phyloP scores from a whole-genome alignment of 2,797 vertebrate genomes.

The Lithobates pipiens region DNA sequence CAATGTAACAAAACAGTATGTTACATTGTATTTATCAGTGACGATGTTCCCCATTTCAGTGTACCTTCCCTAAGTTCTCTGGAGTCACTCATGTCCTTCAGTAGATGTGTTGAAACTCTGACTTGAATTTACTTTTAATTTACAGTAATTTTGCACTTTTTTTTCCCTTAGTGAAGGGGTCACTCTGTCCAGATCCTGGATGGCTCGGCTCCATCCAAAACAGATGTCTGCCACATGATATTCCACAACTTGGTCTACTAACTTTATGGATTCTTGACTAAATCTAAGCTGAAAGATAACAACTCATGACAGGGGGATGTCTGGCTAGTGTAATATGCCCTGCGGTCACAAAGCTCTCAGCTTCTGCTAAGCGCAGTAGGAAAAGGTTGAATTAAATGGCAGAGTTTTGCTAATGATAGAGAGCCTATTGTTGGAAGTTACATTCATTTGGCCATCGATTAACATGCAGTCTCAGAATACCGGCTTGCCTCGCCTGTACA shows the following conservation, averaged over 20 bases:
- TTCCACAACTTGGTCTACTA: conserved; percentile 10
- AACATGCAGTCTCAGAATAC: conserved; percentile 25
- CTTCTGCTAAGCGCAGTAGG: conserved; percentile 8
- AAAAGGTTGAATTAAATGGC: conserved; percentile 10
- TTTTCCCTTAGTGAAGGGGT: no score
- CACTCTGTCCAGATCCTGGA: no score
- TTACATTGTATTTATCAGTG: no score
- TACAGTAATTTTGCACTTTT: no score
- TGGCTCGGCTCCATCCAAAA: not conserved
- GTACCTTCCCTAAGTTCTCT: no score
- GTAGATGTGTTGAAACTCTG: no score
- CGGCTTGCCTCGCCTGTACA: conserved; percentile 33
- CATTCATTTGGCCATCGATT: conserved; percentile 42
- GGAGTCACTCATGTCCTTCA: no score
- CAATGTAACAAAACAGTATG: no score
- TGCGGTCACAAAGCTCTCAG: conserved; percentile 2
- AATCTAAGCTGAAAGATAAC: not conserved
- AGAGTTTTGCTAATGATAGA: conserved; percentile 44
- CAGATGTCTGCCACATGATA: not conserved
- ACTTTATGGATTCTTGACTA: not conserved
- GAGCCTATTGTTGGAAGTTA: conserved; percentile 40
- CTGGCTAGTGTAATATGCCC: conserved; percentile 17
- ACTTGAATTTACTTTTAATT: no score
- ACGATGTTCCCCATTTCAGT: no score
- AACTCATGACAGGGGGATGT: conserved; percentile 2